Evolutionary conservation across 30 jellyfish, hydroid and myxozoan species (phyloP), one percentile per base, ranked within the genome.

Genomic region (Hydra vulgaris): DNA sequence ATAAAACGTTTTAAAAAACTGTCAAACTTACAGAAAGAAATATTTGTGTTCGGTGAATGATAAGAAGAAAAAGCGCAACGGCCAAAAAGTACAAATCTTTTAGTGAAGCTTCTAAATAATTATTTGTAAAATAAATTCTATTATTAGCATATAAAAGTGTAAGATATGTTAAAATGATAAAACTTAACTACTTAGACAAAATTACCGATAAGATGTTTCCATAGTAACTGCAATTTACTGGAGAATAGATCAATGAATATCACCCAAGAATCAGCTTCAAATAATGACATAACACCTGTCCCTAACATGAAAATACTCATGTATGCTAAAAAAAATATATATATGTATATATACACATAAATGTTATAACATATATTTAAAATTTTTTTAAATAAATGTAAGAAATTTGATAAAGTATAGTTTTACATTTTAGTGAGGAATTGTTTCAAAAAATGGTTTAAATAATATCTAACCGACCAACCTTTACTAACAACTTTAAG

Each of bases 151-250:
- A 17, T 5, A 21, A 21, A 21, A 5, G 22, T 73, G 8, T 21
- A 73, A 70, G 17, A 25, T 1, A 20, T 69, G 4, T 69, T 69
- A 69, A 15, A 69, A 5, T 1, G 15, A 69, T 1, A 69, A 69
- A 69, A 69, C 76, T n/a, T n/a, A n/a, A n/a, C n/a, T 20, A 73
- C n/a, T 56, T 20, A 73, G 18, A 3, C 15, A 24, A 25, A 26
- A 89, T 18, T 87, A 92, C 98, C 98, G 69, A 87, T 75, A 66
- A 92, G 76, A 78, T 92, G 98, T 72, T 86, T 95, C 96, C 96
- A 92, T 66, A 87, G 73, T 23, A 92, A 74, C 68, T 95, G 95
- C 26, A 92, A 74, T 67, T 92, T 96, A 81, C 87, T 74, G 56
- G 72, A 79, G 27, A 92, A 85, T 15, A 92, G 83, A 71, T 92